Evolutionary conservation across 2,797 vertebrate genomes (phyloP).

Genomic region (Tolypeutes matacus): DNA sequence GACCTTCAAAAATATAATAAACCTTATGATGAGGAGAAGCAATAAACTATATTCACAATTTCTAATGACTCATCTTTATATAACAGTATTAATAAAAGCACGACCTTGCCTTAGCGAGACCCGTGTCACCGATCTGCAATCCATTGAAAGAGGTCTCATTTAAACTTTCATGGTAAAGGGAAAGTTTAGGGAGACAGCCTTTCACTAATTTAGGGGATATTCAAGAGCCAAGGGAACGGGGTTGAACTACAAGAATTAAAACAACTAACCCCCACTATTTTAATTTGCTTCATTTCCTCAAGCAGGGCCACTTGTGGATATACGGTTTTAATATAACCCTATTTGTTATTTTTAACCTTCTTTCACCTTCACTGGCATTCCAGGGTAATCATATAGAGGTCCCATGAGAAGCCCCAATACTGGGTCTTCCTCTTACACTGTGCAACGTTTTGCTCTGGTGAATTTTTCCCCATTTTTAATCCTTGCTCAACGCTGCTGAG

Average conservation of each 20-base stretch:
- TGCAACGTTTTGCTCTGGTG: not conserved
- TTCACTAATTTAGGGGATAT: not conserved
- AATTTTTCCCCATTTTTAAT: conserved; percentile 72
- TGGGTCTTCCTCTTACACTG: not conserved
- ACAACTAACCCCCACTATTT: not conserved
- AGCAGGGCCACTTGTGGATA: fast-evolving
- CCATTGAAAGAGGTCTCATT: not conserved
- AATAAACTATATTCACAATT: not conserved
- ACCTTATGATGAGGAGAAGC: not conserved
- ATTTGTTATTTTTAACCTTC: not conserved
- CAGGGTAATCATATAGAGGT: fast-evolving
- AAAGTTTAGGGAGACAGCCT: not conserved
- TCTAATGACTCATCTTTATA: not conserved
- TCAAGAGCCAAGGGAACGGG: not conserved
- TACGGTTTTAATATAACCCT: not conserved
- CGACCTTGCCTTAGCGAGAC: not conserved
- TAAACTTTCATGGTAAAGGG: not conserved
- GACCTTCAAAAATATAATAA: not conserved
- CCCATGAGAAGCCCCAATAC: fast-evolving
- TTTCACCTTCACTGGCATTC: not conserved
- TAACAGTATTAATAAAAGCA: not conserved
- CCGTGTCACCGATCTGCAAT: not conserved
- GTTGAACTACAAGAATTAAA: not conserved
- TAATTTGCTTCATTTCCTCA: not conserved
- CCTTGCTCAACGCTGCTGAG: conserved; percentile 24